Evolutionary conservation across 2,888 invertebrate species (phyloP).

Genomic region (Lydus trimaculatus): DNA sequence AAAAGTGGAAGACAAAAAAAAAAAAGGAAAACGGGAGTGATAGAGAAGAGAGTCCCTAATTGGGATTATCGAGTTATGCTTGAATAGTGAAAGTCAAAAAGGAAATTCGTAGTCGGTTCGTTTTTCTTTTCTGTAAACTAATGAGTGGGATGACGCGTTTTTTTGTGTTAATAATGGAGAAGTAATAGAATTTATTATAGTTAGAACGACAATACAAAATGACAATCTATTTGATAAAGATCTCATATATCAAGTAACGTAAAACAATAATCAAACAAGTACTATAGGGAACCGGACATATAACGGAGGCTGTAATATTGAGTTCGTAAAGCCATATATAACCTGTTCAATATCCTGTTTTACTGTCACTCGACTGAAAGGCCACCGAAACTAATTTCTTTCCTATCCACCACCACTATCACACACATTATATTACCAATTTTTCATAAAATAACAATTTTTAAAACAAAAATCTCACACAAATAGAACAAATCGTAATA

Average conservation of each 20-base stretch:
- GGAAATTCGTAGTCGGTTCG: slow-evolving; percentile 1
- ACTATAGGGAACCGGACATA: slow-evolving; percentile 45
- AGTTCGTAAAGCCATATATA: slow-evolving; percentile 49
- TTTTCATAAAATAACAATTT: background rate
- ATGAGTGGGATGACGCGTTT: background rate
- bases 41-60: slow-evolving; percentile 13
- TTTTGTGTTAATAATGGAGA: background rate
- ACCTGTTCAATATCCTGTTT: slow-evolving; percentile 52
- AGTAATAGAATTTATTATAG: slow-evolving; percentile 1
- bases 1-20: background rate
- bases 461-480: too few species aligned
- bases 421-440: background rate
- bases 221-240: slow-evolving; percentile 33
- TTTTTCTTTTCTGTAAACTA: slow-evolving; percentile 10
- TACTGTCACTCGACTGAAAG: slow-evolving; percentile 44
- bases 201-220: slow-evolving; percentile 15
- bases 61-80: slow-evolving; percentile 21
- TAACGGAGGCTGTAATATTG: slow-evolving; percentile 47
- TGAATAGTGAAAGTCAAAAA: slow-evolving; percentile 8
- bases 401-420: slow-evolving; percentile 37
- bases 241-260: slow-evolving; percentile 46
- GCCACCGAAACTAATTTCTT: slow-evolving; percentile 49
- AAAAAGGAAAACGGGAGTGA: slow-evolving; percentile 30
- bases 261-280: slow-evolving; percentile 51
- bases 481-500: background rate